A percentile compares a stretch with the other conserved stretches of the same genome.
phyloP scores from a whole-genome alignment of 2,888 invertebrate genomes.

The Dynastes tityus region DNA sequence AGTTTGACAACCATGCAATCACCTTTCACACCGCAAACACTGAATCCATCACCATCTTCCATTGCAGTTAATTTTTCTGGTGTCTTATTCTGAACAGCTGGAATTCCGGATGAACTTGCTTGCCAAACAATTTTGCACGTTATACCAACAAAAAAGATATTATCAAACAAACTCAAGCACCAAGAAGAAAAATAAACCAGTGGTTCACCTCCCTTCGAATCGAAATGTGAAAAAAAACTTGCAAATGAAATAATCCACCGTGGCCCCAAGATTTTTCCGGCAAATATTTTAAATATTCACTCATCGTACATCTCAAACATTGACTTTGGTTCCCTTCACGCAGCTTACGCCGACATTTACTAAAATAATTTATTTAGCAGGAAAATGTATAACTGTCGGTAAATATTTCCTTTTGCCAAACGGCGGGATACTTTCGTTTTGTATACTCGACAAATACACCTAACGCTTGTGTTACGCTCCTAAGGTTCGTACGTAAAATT shows the following conservation, averaged over 20 bases:
- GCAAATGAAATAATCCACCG: conserved; percentile 49
- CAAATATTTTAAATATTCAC: conserved; percentile 58
- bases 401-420: conserved; percentile 71
- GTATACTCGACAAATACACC: conserved; percentile 69
- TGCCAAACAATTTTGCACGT: too few species aligned
- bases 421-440: conserved; percentile 69
- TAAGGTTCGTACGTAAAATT: conserved; percentile 64
- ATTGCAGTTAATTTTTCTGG: too few species aligned
- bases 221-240: conserved; percentile 26
- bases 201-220: background rate
- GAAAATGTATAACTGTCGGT: conserved; percentile 72
- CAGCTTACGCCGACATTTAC: conserved; percentile 70
- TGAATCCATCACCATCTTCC: too few species aligned
- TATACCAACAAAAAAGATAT: too few species aligned
- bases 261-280: conserved; percentile 44
- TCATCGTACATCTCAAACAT: conserved; percentile 59
- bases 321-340: conserved; percentile 62
- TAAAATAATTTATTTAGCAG: conserved; percentile 72
- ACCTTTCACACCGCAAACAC: too few species aligned
- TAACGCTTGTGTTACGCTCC: conserved; percentile 47
- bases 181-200: too few species aligned
- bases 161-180: too few species aligned
- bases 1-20: too few species aligned
- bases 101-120: too few species aligned
- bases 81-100: too few species aligned